Conservation (phyloP, 1,140 invertebrate species). For the Ceratina australensis region DNA sequence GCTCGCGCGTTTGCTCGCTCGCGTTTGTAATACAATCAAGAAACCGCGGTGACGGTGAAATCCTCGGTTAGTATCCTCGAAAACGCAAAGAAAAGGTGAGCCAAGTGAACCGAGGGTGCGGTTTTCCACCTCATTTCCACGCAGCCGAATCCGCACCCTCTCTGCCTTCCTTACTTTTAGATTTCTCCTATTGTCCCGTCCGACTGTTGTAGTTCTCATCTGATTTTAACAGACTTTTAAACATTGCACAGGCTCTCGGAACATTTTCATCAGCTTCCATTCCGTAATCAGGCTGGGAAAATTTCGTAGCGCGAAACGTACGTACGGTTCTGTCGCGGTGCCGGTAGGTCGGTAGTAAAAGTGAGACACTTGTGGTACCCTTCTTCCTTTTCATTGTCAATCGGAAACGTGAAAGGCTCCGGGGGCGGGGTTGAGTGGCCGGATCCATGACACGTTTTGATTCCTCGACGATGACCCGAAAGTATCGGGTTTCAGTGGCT, state of each 20-base stretch:
- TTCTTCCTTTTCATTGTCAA: slow-evolving; percentile 19
- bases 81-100: slow-evolving; percentile 59
- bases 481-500: slow-evolving; percentile 51
- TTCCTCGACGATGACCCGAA: slow-evolving; percentile 34
- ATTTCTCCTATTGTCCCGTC: background rate
- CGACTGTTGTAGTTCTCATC: slow-evolving; percentile 46
- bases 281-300: too few species aligned
- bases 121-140: slow-evolving; percentile 78
- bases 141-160: slow-evolving; percentile 59
- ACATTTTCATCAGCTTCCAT: background rate
- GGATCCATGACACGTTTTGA: slow-evolving; percentile 53
- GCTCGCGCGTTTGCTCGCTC: too few species aligned
- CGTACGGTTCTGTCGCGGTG: too few species aligned
- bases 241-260: background rate
- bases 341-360: background rate
- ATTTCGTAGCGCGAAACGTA: too few species aligned
- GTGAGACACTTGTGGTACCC: background rate
- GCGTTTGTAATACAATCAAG: slow-evolving; percentile 51
- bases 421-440: slow-evolving; percentile 29
- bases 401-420: slow-evolving; percentile 52
- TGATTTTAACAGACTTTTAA: slow-evolving; percentile 68
- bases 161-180: background rate
- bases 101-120: slow-evolving; percentile 61
- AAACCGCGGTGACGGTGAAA: slow-evolving; percentile 55
- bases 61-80: slow-evolving; percentile 48